These are phyloP conservation scores for Drosophila varians DNA, from an alignment of 1,140 invertebrate genomes.

Conservation along the genomic window DNA sequence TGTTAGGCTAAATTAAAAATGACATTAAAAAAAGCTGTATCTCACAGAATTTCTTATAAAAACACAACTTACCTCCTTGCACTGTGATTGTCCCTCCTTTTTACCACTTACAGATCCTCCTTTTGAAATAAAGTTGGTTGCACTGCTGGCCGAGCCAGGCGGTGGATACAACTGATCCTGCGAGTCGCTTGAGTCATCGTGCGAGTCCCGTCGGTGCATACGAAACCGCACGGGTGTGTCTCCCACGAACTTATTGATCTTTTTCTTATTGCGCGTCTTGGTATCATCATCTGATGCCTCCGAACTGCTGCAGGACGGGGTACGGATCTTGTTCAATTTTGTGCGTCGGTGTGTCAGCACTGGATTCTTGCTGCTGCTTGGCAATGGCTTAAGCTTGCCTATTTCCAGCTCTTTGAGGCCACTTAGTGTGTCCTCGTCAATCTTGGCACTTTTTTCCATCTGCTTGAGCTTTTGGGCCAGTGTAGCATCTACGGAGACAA, in stretches of 20 bases:
- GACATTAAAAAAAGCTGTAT: background rate
- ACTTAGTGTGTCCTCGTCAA: constrained; percentile 67
- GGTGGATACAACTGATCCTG: constrained; percentile 87
- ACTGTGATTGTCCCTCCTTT: constrained; percentile 69
- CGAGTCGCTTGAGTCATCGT: constrained; percentile 91
- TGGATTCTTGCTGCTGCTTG: constrained; percentile 84
- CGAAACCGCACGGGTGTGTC: constrained; percentile 85
- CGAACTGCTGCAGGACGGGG: constrained; percentile 94
- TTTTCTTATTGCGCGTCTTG: constrained; percentile 90
- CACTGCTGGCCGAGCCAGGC: constrained; percentile 65
- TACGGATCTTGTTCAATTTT: constrained; percentile 90
- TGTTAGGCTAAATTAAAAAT: constrained; percentile 57
- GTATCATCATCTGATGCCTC: constrained; percentile 96
- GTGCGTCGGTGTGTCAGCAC: constrained; percentile 86
- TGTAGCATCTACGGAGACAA: constrained; percentile 60
- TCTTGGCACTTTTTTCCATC: constrained; percentile 65
- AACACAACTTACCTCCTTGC: constrained; percentile 51
- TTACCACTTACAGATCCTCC: constrained; percentile 68
- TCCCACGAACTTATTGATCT: constrained; percentile 88
- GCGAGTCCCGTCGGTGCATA: constrained; percentile 88
- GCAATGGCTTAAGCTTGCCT: constrained; percentile 85
- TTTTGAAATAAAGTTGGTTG: constrained; percentile 62
- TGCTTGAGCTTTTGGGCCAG: constrained; percentile 76
- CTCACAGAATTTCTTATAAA: background rate
- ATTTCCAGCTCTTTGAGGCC: constrained; percentile 75